phyloP scores from a whole-genome alignment of 2,797 vertebrate species.

The Sphenopsis melanotis region DNA sequence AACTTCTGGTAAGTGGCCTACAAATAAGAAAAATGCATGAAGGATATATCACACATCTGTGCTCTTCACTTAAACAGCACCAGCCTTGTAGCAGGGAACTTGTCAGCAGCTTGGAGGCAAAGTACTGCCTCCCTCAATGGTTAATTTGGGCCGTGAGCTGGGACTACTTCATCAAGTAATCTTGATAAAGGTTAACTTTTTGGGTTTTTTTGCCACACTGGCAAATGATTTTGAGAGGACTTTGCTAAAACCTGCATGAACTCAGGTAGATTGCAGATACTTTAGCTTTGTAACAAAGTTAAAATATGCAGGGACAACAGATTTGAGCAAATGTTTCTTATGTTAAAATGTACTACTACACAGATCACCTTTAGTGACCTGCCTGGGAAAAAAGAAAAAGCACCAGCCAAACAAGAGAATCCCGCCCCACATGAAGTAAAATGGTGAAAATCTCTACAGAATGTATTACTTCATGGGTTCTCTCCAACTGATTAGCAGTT shows the following conservation, averaged over 20 bases:
- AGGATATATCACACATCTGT: background rate
- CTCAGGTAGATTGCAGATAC: background rate
- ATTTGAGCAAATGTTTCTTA: background rate
- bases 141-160: background rate
- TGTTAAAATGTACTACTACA: background rate
- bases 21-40: slow-evolving; percentile 8
- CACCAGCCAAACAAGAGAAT: background rate
- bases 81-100: background rate
- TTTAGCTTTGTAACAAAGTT: background rate
- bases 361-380: background rate
- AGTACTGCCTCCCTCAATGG: background rate
- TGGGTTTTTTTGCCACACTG: background rate
- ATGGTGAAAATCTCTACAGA: background rate
- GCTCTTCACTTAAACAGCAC: background rate
- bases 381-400: background rate
- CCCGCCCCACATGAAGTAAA: background rate
- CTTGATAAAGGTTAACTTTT: background rate
- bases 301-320: rapidly evolving
- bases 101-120: background rate
- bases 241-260: background rate
- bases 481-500: background rate
- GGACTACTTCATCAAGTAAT: background rate
- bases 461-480: background rate
- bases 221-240: background rate
- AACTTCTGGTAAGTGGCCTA: slow-evolving; percentile 88